phyloP scores from a whole-genome alignment of 92 coral and sea anemone genomes.

The Hydrozoanthus gracilis region DNA sequence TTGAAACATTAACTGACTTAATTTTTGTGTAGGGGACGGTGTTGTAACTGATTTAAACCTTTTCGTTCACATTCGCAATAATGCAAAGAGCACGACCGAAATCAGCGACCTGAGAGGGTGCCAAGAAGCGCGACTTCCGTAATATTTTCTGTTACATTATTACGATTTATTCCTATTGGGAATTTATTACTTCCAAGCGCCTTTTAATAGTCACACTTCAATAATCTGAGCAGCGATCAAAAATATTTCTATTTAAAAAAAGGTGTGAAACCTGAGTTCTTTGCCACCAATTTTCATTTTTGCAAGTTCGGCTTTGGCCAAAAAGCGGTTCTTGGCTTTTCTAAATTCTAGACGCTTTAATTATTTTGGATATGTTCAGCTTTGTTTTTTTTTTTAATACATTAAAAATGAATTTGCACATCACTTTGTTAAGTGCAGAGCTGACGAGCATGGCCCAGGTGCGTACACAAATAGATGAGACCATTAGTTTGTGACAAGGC shows the following conservation, averaged over 20 bases:
- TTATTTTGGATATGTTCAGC: neutral
- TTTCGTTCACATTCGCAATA: too few relatives aligned
- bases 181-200: neutral
- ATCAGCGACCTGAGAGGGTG: too few relatives aligned
- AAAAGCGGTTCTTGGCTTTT: neutral
- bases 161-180: neutral
- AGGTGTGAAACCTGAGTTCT: neutral
- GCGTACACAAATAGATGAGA: constrained; percentile 32
- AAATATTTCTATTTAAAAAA: neutral
- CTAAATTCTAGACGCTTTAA: neutral
- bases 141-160: neutral
- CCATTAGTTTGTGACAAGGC: constrained; percentile 33
- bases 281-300: neutral
- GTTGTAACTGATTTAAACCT: too few relatives aligned
- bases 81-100: too few relatives aligned
- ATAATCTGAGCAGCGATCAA: neutral
- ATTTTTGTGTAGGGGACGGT: too few relatives aligned
- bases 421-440: constrained; percentile 41
- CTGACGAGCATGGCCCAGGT: constrained; percentile 18
- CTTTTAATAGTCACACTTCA: neutral
- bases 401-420: constrained; percentile 32
- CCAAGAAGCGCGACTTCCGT: too few relatives aligned
- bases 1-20: too few relatives aligned
- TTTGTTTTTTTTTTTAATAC: constrained; percentile 29
- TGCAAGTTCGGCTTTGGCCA: neutral